Evolutionary conservation across 2,888 invertebrate species (phyloP), one percentile per base, ranked within the genome.

Genomic region (Quadriops clusia): DNA sequence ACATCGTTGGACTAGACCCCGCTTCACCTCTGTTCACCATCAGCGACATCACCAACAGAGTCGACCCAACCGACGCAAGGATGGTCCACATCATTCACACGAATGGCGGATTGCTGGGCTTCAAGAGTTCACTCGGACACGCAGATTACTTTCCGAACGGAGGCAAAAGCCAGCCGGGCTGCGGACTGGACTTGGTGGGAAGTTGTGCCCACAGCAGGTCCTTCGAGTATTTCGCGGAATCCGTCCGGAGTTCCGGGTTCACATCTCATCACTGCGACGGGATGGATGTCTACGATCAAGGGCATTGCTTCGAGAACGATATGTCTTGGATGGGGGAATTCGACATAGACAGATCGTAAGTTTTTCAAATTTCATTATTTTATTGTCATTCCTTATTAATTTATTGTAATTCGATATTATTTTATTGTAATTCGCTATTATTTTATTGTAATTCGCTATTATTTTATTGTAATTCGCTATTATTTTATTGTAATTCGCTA

Each of bases 171-270:
- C 60, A 59, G 41, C 52, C 55, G n/a, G 58, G 58, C 21, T 60
- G 60, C 37, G 49, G 47, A 7, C 3, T 47, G 1, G 55, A 57
- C 35, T 3, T 49, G 3, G 23, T 39, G 5, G 54, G 53, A 9
- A 26, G 44, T 9, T 68, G 68, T 42, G 46, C 67, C 3, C 68
- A 68, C 43, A 39, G 42, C 2, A 51, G 65, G 21, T 49, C 67
- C 2, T 59, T 58, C 24, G 11, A 43, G 16, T 65, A 61, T 38
- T 65, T 55, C 34, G 56, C 59, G 2, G 67, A 68, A 47, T 57
- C 66, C 0, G 41, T 67, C 3, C 15, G 14, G 1, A 32, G 16
- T 5, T 30, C 40, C 17, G 46, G 50, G 16, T 65, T 61, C 29
- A 37, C 38, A 2, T 48, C 57, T 1, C 23, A 23, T 6, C 11